Conservation (phyloP, 2,113 vertebrate species). For the Paradisaea rubra region DNA sequence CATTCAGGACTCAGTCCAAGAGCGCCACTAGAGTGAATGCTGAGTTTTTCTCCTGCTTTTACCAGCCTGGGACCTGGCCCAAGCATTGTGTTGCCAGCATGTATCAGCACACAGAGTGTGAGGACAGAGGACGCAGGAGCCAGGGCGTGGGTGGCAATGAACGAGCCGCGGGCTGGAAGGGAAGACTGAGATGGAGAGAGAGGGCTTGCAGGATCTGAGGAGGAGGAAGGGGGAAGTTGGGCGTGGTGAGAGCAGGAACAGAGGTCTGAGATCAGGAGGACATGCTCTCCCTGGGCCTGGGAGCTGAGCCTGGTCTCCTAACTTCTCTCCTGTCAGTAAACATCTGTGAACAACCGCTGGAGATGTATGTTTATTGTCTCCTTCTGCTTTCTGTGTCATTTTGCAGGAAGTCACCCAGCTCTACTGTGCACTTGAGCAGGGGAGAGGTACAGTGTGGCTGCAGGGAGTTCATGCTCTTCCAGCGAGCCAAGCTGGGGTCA, state of each 20-base stretch:
- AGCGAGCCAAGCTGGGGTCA: background rate
- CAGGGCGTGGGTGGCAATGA: background rate
- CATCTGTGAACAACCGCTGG: background rate
- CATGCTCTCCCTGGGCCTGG: background rate
- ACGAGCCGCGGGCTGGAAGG: fast-evolving
- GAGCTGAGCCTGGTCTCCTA: background rate
- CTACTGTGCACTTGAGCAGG: background rate
- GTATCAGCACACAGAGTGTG: background rate
- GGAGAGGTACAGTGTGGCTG: background rate
- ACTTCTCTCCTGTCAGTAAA: background rate
- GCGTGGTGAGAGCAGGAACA: background rate
- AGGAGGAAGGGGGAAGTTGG: background rate
- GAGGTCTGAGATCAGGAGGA: background rate
- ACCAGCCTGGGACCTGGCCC: background rate
- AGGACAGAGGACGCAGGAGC: background rate
- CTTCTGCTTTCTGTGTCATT: background rate
- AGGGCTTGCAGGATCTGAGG: background rate
- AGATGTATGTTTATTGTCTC: background rate
- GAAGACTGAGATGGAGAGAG: background rate
- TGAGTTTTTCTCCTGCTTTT: background rate
- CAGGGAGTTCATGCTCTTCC: background rate
- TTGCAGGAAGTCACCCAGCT: background rate
- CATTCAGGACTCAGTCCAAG: background rate
- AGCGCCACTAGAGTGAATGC: background rate
- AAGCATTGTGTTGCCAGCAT: background rate